Evolutionary conservation across 2,888 invertebrate genomes (phyloP), one percentile per base, ranked within the genome.

Genomic region (Zygogramma bicolorata): DNA sequence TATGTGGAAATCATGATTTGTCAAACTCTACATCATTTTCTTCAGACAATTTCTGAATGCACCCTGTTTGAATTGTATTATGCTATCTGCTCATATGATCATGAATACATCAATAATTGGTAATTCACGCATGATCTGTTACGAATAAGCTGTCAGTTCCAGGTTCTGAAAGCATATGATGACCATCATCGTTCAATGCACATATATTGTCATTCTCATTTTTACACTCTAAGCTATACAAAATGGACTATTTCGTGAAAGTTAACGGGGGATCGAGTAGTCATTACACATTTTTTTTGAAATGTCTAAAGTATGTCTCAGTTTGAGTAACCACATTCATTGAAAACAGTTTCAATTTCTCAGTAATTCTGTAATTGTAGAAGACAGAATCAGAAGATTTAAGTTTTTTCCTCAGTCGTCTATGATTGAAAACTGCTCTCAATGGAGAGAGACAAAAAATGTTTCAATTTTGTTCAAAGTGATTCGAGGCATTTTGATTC

Each of bases 191-290:
- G 22, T 46, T 20, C 46, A 46, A 65, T 66, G 70, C 75, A 77
- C 77, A 75, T 72, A 79, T 79, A 79, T 78, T 79, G 79, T 79
- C 79, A 75, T 77, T 78, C 76, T 77, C 71, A 74, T 66, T 70
- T 65, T 76, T 77, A 75, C 73, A 75, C 13, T 67, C 70, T 75
- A 74, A 61, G 20, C 74, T 76, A 76, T 75, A 76, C 71, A 74
- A 70, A 73, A 57, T 71, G 73, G 74, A 73, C 74, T 70, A 70
- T 65, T 67, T n/a, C 42, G 7, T n/a, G 15, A 13, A 53, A 25
- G 4, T 27, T 13, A 22, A 10, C 13, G 53, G 46, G 46, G 10
- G 7, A 6, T 46, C 34, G 34, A 34, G 34, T 10, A 2, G n/a
- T n/a, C n/a, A n/a, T n/a, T n/a, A n/a, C n/a, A n/a, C n/a, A n/a